These are phyloP conservation scores for Lepidochrysops patricia DNA, from an alignment of 2,888 invertebrate genomes.

Conservation along the genomic window DNA sequence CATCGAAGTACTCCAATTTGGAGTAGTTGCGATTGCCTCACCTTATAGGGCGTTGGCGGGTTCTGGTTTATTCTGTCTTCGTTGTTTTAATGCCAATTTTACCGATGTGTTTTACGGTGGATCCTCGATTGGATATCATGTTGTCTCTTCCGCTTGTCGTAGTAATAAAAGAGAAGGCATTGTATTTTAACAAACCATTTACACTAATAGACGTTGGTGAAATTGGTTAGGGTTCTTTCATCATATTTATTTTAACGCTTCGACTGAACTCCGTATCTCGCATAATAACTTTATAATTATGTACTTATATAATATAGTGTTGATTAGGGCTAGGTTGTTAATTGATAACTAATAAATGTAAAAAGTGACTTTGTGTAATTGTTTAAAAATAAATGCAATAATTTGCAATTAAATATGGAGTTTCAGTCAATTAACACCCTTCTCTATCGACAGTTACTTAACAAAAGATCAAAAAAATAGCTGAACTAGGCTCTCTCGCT, in stretches of 20 bases:
- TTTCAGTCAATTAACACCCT: constrained; percentile 76
- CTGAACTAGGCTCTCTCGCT: constrained; percentile 35
- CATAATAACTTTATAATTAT: constrained; percentile 37
- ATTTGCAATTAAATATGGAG: constrained; percentile 64
- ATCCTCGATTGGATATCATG: too few species aligned
- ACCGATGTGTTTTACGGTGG: too few species aligned
- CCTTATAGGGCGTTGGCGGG: too few species aligned
- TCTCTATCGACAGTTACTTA: constrained; percentile 47
- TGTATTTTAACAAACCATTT: too few species aligned
- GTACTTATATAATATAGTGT: constrained; percentile 40
- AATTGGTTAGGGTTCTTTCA: constrained; percentile 3
- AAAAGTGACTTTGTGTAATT: constrained; percentile 64
- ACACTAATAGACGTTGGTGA: too few species aligned
- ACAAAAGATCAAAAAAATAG: constrained; percentile 26
- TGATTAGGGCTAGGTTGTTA: constrained; percentile 70
- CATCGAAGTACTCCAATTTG: too few species aligned
- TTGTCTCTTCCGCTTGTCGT: too few species aligned
- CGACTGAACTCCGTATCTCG: constrained; percentile 69
- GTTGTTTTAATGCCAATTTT: too few species aligned
- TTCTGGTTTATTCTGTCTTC: too few species aligned
- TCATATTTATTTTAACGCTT: constrained; percentile 29
- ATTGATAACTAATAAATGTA: constrained; percentile 66
- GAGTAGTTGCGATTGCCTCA: too few species aligned
- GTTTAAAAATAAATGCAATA: constrained; percentile 68
- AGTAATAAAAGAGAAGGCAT: too few species aligned